phyloP scores from a whole-genome alignment of 2,113 vertebrate species.

The Ctenomys sociabilis region DNA sequence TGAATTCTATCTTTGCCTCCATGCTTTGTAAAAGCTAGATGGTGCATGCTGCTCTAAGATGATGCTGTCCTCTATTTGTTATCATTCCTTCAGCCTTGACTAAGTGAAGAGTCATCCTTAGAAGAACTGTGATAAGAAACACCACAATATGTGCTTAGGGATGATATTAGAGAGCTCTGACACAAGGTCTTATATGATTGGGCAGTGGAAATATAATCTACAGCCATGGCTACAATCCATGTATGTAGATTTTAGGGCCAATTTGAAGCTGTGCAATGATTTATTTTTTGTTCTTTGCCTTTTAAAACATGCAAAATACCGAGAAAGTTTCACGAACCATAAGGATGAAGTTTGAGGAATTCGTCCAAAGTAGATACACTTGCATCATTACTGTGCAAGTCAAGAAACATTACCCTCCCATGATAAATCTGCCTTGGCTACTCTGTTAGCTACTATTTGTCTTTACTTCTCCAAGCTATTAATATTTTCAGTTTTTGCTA shows the following conservation, averaged over 20 bases:
- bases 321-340: background rate
- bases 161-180: background rate
- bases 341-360: background rate
- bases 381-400: background rate
- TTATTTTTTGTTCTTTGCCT: background rate
- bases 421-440: background rate
- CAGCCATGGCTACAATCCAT: background rate
- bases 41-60: background rate
- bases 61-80: background rate
- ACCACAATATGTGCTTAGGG: background rate
- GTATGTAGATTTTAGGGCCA: background rate
- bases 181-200: background rate
- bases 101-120: background rate
- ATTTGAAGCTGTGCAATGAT: background rate
- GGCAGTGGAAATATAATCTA: background rate
- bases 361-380: background rate
- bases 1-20: background rate
- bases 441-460: background rate
- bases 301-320: background rate
- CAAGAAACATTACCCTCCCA: background rate
- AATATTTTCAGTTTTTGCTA: too few relatives aligned
- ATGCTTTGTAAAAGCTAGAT: background rate
- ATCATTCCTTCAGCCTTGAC: background rate
- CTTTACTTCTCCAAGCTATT: background rate
- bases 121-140: background rate